Conservation (phyloP, 1,140 invertebrate species). For the Drosophila ogumai region DNA sequence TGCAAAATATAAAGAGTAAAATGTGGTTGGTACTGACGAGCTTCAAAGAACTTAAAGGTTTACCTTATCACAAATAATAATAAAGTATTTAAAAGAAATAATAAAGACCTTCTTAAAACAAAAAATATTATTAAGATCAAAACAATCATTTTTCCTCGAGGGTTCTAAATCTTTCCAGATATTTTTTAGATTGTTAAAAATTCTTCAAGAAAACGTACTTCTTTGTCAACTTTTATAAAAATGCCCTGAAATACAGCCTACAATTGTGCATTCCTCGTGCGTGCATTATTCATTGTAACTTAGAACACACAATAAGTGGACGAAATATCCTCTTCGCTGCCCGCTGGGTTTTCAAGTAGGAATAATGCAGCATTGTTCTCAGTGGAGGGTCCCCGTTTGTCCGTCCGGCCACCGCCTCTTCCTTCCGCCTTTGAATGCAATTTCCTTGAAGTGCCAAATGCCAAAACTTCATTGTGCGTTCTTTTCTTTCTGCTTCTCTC, state of each 20-base stretch:
- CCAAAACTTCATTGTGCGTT: constrained; percentile 65
- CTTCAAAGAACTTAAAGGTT: not conserved
- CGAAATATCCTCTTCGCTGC: constrained; percentile 16
- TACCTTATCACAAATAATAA: not conserved
- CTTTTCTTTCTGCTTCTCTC: constrained; percentile 12
- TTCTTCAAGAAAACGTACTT: not conserved
- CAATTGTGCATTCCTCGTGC: constrained; percentile 20
- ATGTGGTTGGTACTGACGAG: not conserved
- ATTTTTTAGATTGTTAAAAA: not conserved
- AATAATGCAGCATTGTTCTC: constrained; percentile 45
- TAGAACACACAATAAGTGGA: constrained; percentile 11
- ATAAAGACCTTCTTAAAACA: not conserved
- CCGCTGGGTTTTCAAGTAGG: constrained; percentile 53
- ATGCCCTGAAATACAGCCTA: constrained; percentile 3
- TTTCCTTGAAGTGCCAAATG: constrained; percentile 70
- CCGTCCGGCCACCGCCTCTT: constrained; percentile 5
- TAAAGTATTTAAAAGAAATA: not conserved
- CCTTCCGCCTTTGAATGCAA: constrained; percentile 59
- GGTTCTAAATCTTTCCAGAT: not conserved
- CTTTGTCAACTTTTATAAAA: not conserved
- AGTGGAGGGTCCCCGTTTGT: constrained; percentile 31
- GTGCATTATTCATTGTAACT: constrained; percentile 24
- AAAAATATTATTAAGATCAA: not conserved
- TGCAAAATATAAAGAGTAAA: not conserved
- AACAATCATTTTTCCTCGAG: not conserved